Conservation (phyloP, 2,113 vertebrate species). For the Gulo gulo region DNA sequence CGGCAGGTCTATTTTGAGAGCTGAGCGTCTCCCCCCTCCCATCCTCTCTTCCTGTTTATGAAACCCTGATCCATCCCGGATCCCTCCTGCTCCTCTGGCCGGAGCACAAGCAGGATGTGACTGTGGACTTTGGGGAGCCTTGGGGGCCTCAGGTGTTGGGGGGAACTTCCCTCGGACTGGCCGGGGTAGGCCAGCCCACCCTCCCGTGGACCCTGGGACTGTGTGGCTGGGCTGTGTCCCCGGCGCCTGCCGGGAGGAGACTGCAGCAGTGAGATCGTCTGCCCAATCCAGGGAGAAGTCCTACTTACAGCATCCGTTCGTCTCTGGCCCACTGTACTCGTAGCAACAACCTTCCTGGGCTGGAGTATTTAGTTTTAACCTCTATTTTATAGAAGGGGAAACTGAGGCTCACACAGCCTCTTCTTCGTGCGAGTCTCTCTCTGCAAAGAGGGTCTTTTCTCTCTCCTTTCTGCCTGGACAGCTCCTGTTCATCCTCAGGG, state of each 20-base stretch:
- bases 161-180: not conserved
- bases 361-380: not conserved
- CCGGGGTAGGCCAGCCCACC: not conserved
- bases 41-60: slow-evolving; percentile 78
- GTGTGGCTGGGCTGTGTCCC: not conserved
- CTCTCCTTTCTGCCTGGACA: not conserved
- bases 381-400: not conserved
- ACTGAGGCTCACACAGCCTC: not conserved
- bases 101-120: slow-evolving; percentile 66
- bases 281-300: not conserved
- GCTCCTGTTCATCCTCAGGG: not conserved
- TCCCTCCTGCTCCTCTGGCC: slow-evolving; percentile 35
- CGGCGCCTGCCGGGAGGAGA: not conserved
- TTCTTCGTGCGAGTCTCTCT: not conserved
- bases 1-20: slow-evolving; percentile 73
- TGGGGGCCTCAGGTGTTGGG: slow-evolving; percentile 45
- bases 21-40: slow-evolving; percentile 66
- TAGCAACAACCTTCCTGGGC: not conserved
- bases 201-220: not conserved
- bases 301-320: not conserved
- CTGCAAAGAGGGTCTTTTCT: not conserved
- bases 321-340: slow-evolving; percentile 1
- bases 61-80: slow-evolving; percentile 72
- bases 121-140: slow-evolving; percentile 60
- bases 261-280: too few relatives aligned